Percentiles rank a stretch among this genome's conserved stretches.
phyloP scores from a whole-genome alignment of 2,113 vertebrate species.

The Etheostoma spectabile region DNA sequence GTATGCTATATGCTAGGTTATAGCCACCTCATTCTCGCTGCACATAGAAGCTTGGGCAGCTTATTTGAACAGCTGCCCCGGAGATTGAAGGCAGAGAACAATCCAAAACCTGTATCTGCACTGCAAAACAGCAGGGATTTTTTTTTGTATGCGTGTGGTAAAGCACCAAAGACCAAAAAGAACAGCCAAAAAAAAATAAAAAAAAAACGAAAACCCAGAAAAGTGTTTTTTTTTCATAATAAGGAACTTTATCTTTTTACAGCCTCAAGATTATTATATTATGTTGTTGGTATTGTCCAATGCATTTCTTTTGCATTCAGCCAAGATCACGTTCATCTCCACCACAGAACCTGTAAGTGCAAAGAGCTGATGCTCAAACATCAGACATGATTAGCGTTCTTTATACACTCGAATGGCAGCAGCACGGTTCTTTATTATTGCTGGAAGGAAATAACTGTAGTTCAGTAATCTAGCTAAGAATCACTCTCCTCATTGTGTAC shows the following conservation, averaged over 20 bases:
- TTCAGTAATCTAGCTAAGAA: conserved; percentile 52
- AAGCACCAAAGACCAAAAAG: no score
- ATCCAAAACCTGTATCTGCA: no score
- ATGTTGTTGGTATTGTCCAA: conserved; percentile 19
- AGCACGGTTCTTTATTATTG: conserved; percentile 12
- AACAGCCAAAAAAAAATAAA: no score
- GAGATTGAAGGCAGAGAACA: no score
- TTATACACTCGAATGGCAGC: conserved; percentile 38
- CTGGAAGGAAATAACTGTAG: conserved; percentile 40
- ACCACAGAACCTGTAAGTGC: conserved; percentile 44
- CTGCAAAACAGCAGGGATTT: no score
- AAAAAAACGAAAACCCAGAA: no score
- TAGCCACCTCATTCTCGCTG: no score
- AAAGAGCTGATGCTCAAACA: conserved; percentile 57
- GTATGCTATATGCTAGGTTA: no score
- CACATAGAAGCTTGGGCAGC: no score
- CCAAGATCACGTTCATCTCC: conserved; percentile 44
- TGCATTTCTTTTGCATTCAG: conserved; percentile 47
- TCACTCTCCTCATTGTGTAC: conserved; percentile 23
- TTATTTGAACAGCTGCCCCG: no score
- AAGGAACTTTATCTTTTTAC: conserved; percentile 41
- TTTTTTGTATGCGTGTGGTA: no score
- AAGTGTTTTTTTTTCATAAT: no score
- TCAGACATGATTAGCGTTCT: conserved; percentile 39
- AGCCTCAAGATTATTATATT: conserved; percentile 55